Base-by-base conservation (phyloP, 2,888 invertebrate genomes). In the Prostheceraeus crozeri region DNA sequence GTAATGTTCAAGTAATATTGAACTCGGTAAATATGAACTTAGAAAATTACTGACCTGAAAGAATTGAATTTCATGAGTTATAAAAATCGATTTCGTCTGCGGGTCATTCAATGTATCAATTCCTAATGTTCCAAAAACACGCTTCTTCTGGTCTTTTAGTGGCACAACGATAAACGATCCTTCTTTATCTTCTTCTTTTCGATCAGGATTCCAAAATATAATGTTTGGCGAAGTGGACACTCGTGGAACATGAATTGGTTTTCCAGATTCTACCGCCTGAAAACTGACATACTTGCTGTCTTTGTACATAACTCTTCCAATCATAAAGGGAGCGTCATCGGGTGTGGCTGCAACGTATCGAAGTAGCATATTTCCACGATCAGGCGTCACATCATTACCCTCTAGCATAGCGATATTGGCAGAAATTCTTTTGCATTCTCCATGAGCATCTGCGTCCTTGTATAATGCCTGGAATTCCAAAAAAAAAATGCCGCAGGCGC, bases 31-130 rank as follows among this genome's bases (percentile, higher is more conserved):
- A n/a, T n/a, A n/a, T n/a, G n/a, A n/a, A n/a, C n/a, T n/a, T n/a
- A n/a, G n/a, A n/a, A 33, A 33, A 8, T 10, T 6, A 36, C 56
- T 57, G 56, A 74, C 75, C 72, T 75, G 74, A 68, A 70, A 75
- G 66, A 71, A 76, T 65, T 73, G 73, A 4, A 76, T 72, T 63
- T 76, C 74, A 61, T 75, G 75, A 2, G 72, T 73, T 60, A 71
- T 69, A 64, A 75, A 75, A 46, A 73, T 70, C 33, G 69, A 68
- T 59, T 21, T 56, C 19, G 68, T 66, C 57, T 71, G 70, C 27
- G 69, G 67, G 60, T 74, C 72, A 45, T 65, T 67, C 48, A 75
- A 59, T 1, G 75, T 76, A 63, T 76, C 76, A 1, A 76, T 63
- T 3, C 72, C 73, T 11, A 76, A 65, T 8, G 71, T 60, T 10